Percentiles rank a stretch among this genome's conserved stretches.
Conservation (phyloP, 2,113 vertebrate genomes). For the Ifrita kowaldi region DNA sequence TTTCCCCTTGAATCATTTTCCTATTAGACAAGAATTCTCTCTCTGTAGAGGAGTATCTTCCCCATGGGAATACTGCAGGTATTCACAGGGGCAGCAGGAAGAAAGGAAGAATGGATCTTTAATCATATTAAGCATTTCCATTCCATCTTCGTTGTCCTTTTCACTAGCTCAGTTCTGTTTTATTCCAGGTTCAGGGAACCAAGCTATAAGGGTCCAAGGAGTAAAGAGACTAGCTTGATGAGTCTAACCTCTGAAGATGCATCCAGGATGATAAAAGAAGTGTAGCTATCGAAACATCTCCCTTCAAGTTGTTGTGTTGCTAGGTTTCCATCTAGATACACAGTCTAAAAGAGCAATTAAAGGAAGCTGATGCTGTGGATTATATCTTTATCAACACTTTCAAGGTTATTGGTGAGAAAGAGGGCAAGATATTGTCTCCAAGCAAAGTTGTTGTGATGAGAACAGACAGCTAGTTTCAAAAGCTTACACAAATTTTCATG, state of each 20-base stretch:
- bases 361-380: not conserved
- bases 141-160: not conserved
- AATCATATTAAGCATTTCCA: not conserved
- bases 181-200: conserved; percentile 7
- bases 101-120: not conserved
- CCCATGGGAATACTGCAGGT: not conserved
- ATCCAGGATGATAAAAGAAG: conserved; percentile 15
- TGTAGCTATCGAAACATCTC: conserved; percentile 10
- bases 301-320: conserved; percentile 45
- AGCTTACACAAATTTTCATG: not conserved
- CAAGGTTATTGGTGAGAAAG: not conserved
- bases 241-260: conserved; percentile 18
- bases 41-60: not conserved
- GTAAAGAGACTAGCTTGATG: not conserved
- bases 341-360: conserved; percentile 47
- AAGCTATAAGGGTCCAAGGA: not conserved
- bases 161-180: not conserved
- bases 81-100: not conserved
- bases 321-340: conserved; percentile 53
- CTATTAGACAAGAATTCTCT: not conserved
- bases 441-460: not conserved
- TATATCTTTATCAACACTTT: conserved; percentile 16
- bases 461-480: not conserved
- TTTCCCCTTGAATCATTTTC: not conserved
- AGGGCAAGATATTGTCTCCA: not conserved